These are phyloP conservation scores for Agrochola macilenta DNA, from an alignment of 2,888 invertebrate species.

Conservation along the genomic window DNA sequence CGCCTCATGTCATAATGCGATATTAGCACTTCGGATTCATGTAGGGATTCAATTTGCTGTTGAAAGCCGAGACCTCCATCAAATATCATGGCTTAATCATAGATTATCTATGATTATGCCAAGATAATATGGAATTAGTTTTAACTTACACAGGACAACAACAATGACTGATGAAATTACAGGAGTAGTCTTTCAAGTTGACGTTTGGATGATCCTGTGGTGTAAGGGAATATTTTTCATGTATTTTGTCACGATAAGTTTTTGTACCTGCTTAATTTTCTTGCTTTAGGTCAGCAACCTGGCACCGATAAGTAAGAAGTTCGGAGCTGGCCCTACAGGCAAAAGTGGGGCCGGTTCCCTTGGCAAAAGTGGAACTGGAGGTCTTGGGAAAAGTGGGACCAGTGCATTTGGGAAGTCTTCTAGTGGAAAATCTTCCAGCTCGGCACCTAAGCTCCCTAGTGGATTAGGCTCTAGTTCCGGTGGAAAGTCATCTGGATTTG, in stretches of 20 bases:
- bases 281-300: conserved; percentile 68
- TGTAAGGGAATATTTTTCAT: neutral
- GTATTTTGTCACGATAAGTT: neutral
- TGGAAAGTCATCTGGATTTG: conserved; percentile 58
- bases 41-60: neutral
- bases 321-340: conserved; percentile 72
- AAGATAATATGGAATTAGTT: neutral
- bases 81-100: neutral
- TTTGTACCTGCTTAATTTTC: neutral
- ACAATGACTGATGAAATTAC: neutral
- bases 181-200: neutral
- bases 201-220: neutral
- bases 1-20: too few species aligned
- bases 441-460: conserved; percentile 50
- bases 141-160: neutral
- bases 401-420: conserved; percentile 56
- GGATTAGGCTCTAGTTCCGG: conserved; percentile 57
- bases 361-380: conserved; percentile 59
- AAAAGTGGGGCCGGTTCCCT: conserved; percentile 77
- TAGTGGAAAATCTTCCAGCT: conserved; percentile 48
- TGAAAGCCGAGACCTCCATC: neutral
- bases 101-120: neutral
- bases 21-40: too few species aligned
- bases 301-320: conserved; percentile 80
- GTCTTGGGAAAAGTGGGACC: conserved; percentile 53